Evolutionary conservation across 1,140 invertebrate species (phyloP), one percentile per base, ranked within the genome.

Genomic region (Stegodyphus mimosarum): DNA sequence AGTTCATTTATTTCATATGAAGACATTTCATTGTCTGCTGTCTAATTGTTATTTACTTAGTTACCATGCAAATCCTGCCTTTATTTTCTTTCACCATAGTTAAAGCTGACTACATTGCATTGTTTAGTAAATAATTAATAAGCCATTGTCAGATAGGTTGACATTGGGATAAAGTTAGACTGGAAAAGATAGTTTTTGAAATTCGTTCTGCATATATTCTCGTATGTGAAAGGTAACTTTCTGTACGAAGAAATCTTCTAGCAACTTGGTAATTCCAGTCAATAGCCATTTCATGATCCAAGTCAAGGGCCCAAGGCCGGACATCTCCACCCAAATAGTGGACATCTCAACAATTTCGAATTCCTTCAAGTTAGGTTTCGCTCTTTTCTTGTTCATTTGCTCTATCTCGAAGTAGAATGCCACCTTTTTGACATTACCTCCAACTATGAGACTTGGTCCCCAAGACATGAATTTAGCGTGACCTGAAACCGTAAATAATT

Each of bases 221-320:
- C n/a, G 18, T 0, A 87, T 33, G 0, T 66, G 10, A 6, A 3
- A 5, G 5, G 81, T 85, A 50, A 87, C 3, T 51, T 84, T 87
- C 11, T 84, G 75, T 3, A 85, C 73, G 0, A 87, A 55, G 18
- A 86, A 87, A 13, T 70, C 78, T 69, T 87, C 81, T n/a, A 87
- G 17, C 17, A 87, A 49, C 18, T 87, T 87, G 6, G 81, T 67
- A 6, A 84, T 71, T 55, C 86, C 86, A 2, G 86, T 87, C 2
- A 86, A 17, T 9, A 87, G 53, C 66, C 71, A 87, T 49, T 87
- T 83, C 15, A 87, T 64, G n/a, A 87, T 67, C 86, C 86, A 87
- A 11, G 86, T 85, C 10, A 87, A 15, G 7, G 83, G 86, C 11
- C 86, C 83, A 9, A 87, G 81, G 13, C 86, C 86, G n/a, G 80